These are phyloP conservation scores for Pogonognathellus flavescens DNA, from an alignment of 1,140 invertebrate species.

Conservation along the genomic window DNA sequence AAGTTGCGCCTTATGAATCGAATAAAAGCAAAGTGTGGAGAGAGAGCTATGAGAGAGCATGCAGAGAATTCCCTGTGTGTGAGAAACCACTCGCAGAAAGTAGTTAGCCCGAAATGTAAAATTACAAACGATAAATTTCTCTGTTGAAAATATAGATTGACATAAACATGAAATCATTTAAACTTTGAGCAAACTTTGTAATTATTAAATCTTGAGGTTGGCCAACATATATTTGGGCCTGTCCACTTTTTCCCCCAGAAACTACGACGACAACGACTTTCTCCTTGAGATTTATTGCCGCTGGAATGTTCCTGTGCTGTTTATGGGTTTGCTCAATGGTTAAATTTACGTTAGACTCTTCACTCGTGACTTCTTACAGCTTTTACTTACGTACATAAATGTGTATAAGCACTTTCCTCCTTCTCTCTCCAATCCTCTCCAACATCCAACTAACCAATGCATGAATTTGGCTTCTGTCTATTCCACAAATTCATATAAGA, in stretches of 20 bases:
- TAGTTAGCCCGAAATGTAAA: conserved; percentile 25
- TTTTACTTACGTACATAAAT: background rate
- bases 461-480: conserved; percentile 15
- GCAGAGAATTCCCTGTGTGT: too few species aligned
- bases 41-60: background rate
- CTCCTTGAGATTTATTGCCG: conserved; percentile 58
- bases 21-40: conserved; percentile 27
- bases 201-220: conserved; percentile 54
- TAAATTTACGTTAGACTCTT: conserved; percentile 54
- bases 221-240: conserved; percentile 39
- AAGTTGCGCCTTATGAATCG: conserved; percentile 40
- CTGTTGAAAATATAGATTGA: conserved; percentile 53
- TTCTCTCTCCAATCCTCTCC: background rate
- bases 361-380: background rate
- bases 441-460: background rate
- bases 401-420: background rate
- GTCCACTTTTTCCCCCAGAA: conserved; percentile 20
- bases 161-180: conserved; percentile 58
- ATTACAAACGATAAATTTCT: conserved; percentile 49
- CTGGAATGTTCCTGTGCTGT: conserved; percentile 56
- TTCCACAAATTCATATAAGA: background rate
- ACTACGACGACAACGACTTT: conserved; percentile 47
- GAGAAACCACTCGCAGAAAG: background rate
- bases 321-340: conserved; percentile 62
- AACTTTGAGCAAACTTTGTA: conserved; percentile 54